Percentiles rank a stretch among this genome's conserved stretches.
Conservation (phyloP, 1,140 invertebrate species). For the Drosophila punjabiensis region DNA sequence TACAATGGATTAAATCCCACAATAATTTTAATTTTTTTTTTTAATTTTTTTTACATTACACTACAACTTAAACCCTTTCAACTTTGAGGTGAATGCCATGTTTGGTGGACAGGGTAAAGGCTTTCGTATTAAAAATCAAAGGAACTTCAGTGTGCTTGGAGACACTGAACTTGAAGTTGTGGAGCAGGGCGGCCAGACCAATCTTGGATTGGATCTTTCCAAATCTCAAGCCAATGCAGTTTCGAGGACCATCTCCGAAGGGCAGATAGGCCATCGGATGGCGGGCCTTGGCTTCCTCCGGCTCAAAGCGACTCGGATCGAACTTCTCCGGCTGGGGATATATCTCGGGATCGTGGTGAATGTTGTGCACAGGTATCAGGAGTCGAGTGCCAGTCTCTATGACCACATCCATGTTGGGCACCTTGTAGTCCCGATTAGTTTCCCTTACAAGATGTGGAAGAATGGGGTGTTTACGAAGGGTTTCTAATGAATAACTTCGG, state of each 20-base stretch:
- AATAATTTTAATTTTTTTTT: too few species aligned
- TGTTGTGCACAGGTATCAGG: conserved; percentile 87
- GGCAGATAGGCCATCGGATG: conserved; percentile 87
- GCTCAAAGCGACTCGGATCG: conserved; percentile 87
- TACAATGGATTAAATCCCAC: too few species aligned
- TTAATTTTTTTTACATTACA: too few species aligned
- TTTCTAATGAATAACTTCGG: conserved; percentile 56
- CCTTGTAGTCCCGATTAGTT: conserved; percentile 85
- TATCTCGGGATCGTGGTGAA: conserved; percentile 87
- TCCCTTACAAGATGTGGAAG: conserved; percentile 84
- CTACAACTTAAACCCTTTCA: too few species aligned
- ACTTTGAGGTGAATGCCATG: conserved; percentile 59
- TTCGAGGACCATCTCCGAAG: conserved; percentile 90
- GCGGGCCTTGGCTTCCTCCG: conserved; percentile 85
- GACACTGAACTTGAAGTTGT: too few species aligned
- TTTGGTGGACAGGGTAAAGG: conserved; percentile 14
- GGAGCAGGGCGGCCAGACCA: too few species aligned
- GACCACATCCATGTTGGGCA: conserved; percentile 85
- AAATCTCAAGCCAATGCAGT: conserved; percentile 42
- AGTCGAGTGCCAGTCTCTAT: conserved; percentile 86
- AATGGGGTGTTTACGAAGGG: conserved; percentile 86
- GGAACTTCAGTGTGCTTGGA: too few species aligned
- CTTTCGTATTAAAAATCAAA: too few species aligned
- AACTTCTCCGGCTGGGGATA: conserved; percentile 88
- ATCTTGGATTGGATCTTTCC: too few species aligned